Percentiles rank a stretch among this genome's conserved stretches.
Conservation (phyloP, 2,113 vertebrate genomes). For the Catharus minimus region DNA sequence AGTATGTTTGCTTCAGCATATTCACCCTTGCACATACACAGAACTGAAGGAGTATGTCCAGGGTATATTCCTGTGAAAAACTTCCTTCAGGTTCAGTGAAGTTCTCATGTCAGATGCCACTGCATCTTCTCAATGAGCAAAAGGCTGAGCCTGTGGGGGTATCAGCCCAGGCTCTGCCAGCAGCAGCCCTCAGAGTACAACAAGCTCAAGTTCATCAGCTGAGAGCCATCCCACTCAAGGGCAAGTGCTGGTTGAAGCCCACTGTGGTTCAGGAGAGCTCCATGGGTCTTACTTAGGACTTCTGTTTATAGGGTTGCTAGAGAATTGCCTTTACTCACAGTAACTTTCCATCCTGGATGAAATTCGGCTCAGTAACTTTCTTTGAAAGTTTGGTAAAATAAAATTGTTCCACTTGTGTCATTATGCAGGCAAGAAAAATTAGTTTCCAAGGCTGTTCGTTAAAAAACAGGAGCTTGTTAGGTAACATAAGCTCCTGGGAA, state of each 20-base stretch:
- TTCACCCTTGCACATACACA: accelerated
- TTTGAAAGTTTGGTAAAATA: background rate
- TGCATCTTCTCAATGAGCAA: background rate
- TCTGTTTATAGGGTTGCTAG: background rate
- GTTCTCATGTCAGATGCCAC: background rate
- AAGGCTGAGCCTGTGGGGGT: background rate
- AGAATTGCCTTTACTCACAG: background rate
- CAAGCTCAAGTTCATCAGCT: background rate
- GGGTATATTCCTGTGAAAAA: background rate
- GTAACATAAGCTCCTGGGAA: background rate
- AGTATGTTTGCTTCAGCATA: background rate
- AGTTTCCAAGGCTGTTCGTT: background rate
- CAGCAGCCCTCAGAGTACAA: accelerated
- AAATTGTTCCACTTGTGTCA: background rate
- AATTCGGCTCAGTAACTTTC: background rate
- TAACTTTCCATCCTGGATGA: background rate
- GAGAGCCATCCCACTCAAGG: background rate
- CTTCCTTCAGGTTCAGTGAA: background rate
- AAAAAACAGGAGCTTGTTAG: background rate
- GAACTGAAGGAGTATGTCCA: background rate
- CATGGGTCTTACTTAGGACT: background rate
- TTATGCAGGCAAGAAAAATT: background rate
- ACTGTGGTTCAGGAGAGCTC: background rate
- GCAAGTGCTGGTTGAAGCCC: background rate
- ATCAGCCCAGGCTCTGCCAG: background rate